These are phyloP conservation scores for Xylota sylvarum DNA, from an alignment of 2,888 invertebrate species.

Conservation along the genomic window DNA sequence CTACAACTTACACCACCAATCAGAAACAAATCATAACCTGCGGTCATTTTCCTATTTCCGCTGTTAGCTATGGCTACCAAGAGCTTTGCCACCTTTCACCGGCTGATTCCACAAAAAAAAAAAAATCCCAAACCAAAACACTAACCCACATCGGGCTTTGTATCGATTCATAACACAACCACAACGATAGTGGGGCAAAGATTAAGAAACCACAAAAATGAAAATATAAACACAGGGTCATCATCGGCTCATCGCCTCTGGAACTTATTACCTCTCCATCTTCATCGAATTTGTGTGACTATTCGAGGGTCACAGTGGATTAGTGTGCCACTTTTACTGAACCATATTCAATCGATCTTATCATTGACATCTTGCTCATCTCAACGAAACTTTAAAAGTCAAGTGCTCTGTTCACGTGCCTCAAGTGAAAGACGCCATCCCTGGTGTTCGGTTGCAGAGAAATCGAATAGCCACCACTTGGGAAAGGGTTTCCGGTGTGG, in stretches of 20 bases:
- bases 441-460: neutral
- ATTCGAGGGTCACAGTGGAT: conserved; percentile 51
- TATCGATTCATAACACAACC: neutral
- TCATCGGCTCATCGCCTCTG: conserved; percentile 42
- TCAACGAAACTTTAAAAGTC: neutral
- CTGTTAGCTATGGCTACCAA: neutral
- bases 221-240: conserved; percentile 53
- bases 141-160: neutral
- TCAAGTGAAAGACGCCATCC: conserved; percentile 22
- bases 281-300: conserved; percentile 8
- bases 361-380: conserved; percentile 1
- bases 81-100: conserved; percentile 26
- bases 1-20: conserved; percentile 10
- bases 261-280: conserved; percentile 21
- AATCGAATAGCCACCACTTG: neutral
- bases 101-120: neutral
- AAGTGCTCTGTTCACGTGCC: conserved; percentile 6
- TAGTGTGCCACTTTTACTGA: conserved; percentile 55
- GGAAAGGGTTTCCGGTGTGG: conserved; percentile 38
- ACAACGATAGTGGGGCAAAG: neutral
- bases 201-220: conserved; percentile 39
- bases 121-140: neutral
- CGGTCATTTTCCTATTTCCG: conserved; percentile 13
- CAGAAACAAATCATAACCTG: neutral
- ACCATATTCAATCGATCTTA: conserved; percentile 15